phyloP scores from a whole-genome alignment of 2,113 vertebrate genomes.

The Atlantisia rogersi region DNA sequence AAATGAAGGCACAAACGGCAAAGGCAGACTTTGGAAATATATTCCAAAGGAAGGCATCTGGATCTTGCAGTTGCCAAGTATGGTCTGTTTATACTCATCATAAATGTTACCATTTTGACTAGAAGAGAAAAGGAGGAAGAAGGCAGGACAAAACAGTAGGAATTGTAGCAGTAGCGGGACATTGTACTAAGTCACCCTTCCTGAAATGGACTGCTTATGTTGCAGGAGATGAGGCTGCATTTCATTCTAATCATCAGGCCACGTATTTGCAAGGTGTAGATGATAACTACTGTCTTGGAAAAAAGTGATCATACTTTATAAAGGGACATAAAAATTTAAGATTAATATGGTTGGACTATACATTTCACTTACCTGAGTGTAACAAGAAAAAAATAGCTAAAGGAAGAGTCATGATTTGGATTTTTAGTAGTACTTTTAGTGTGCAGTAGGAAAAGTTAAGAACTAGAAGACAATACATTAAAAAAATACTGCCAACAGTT shows the following conservation, averaged over 20 bases:
- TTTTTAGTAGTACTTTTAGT: neutral
- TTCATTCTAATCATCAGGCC: neutral
- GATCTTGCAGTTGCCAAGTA: neutral
- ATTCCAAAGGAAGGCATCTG: neutral
- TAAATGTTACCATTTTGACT: slow-evolving; percentile 28
- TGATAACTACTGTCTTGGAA: neutral
- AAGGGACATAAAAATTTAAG: neutral
- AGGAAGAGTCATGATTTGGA: neutral
- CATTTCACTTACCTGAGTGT: neutral
- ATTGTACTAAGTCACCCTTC: neutral
- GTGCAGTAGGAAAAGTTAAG: neutral
- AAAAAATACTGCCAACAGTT: neutral
- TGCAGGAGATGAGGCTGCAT: neutral
- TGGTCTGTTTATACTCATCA: neutral
- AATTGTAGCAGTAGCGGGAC: neutral
- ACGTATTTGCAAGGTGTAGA: neutral
- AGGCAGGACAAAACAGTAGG: neutral
- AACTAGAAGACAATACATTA: neutral
- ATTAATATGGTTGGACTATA: neutral
- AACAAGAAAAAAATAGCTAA: neutral
- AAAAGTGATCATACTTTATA: neutral
- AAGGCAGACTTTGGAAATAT: neutral
- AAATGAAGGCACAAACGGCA: slow-evolving; percentile 1
- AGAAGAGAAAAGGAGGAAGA: neutral
- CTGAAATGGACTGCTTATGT: neutral